Conservation (phyloP, 2,797 vertebrate species). For the Zalophus californianus region DNA sequence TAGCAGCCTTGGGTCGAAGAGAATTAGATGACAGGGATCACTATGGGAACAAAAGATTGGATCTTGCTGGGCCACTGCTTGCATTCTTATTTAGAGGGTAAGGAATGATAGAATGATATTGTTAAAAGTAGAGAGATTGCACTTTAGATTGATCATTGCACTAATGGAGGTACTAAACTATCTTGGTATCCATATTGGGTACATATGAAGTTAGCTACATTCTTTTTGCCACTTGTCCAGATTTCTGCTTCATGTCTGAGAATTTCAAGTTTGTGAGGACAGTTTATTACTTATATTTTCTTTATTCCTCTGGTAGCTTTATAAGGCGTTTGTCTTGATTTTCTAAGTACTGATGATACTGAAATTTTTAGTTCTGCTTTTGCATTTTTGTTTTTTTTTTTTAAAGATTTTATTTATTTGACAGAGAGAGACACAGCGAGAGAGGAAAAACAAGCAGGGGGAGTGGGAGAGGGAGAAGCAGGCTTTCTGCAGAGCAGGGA, state of each 20-base stretch:
- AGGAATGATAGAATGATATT: conserved; percentile 56
- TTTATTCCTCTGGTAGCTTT: not conserved
- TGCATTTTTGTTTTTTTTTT: not conserved
- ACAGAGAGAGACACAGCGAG: too few relatives aligned
- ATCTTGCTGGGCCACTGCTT: conserved; percentile 96
- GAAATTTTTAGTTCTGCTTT: not conserved
- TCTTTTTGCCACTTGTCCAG: not conserved
- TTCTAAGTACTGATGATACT: not conserved
- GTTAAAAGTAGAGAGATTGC: not conserved
- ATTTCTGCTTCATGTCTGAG: conserved; percentile 27
- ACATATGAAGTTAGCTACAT: not conserved
- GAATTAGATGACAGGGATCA: conserved; percentile 99
- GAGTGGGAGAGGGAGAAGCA: too few relatives aligned
- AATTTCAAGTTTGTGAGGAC: conserved; percentile 15
- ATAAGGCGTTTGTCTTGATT: conserved; percentile 27
- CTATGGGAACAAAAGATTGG: conserved; percentile 99
- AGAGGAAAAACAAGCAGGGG: too few relatives aligned
- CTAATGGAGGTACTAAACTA: not conserved
- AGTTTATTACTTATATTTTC: not conserved
- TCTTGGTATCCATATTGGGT: not conserved
- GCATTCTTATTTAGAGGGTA: conserved; percentile 99
- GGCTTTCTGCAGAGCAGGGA: too few relatives aligned
- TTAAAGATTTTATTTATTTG: too few relatives aligned
- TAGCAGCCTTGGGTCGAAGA: conserved; percentile 95
- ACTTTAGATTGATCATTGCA: not conserved